Evolutionary conservation across 2,797 vertebrate species (phyloP).

Genomic region (Arctocebus calabarensis): DNA sequence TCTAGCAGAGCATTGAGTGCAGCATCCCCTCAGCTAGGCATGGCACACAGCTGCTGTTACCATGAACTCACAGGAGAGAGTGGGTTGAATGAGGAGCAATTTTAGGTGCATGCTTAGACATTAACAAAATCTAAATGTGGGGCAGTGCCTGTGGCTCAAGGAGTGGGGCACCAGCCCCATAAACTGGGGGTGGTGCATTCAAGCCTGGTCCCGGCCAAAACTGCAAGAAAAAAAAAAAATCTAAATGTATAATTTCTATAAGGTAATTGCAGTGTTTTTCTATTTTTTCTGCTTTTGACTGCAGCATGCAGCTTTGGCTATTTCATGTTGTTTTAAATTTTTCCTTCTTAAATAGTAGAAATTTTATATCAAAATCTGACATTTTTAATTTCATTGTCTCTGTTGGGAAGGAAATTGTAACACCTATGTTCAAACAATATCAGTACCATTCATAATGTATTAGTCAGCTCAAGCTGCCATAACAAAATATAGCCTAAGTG

Average conservation of each 20-base stretch:
- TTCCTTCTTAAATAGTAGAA: neutral
- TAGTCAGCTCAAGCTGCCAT: neutral
- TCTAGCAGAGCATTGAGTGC: neutral
- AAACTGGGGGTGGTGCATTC: too few relatives aligned
- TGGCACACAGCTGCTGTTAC: too few relatives aligned
- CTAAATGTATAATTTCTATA: neutral
- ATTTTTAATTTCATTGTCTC: slow-evolving; percentile 27
- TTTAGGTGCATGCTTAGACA: neutral
- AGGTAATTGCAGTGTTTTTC: neutral
- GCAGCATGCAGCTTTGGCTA: neutral
- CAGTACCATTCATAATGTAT: neutral
- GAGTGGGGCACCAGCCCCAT: too few relatives aligned
- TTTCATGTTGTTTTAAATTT: neutral
- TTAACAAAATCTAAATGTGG: neutral
- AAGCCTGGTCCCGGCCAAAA: too few relatives aligned
- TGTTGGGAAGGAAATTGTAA: neutral
- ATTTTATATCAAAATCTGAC: neutral
- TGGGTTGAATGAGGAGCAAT: neutral
- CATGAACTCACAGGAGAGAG: neutral
- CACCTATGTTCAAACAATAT: neutral
- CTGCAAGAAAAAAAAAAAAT: neutral
- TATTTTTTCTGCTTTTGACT: neutral
- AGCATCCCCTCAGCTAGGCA: neutral
- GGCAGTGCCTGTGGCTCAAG: too few relatives aligned
- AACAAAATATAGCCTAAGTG: neutral